Conservation (phyloP, 2,113 vertebrate genomes). For the Festucalex cinctus region DNA sequence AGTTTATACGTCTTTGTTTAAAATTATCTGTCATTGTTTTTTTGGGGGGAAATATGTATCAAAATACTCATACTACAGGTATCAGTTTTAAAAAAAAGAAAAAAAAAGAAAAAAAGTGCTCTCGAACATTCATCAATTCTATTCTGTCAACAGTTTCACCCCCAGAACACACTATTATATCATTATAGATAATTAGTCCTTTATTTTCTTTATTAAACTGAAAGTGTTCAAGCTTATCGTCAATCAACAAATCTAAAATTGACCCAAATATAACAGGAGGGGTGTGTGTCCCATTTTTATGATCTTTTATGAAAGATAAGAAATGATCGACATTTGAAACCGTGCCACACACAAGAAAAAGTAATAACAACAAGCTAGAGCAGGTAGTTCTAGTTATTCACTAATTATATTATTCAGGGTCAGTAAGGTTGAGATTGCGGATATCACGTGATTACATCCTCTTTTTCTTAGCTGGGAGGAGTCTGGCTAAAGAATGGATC, state of each 20-base stretch:
- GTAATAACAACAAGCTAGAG: background rate
- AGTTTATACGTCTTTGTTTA: no score
- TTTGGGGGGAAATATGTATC: no score
- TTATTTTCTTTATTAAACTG: no score
- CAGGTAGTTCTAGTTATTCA: background rate
- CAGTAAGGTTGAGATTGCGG: background rate
- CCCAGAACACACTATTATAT: no score
- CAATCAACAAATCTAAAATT: background rate
- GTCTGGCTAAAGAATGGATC: slow-evolving; percentile 9
- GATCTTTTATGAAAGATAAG: background rate
- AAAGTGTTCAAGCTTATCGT: no score
- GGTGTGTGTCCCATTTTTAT: background rate
- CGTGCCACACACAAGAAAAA: background rate
- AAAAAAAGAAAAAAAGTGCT: no score
- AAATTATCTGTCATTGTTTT: no score
- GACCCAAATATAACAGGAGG: background rate
- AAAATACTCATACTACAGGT: no score
- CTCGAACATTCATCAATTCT: no score
- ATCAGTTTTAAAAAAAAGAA: no score
- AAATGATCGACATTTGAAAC: background rate
- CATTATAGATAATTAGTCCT: no score
- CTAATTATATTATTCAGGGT: background rate
- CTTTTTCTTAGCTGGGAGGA: background rate
- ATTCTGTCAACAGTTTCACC: no score
- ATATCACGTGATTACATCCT: background rate